A percentile compares a stretch with the other conserved stretches of the same genome.
These are phyloP conservation scores for Agrilus biguttatus DNA, from an alignment of 2,888 invertebrate genomes.

Conservation along the genomic window DNA sequence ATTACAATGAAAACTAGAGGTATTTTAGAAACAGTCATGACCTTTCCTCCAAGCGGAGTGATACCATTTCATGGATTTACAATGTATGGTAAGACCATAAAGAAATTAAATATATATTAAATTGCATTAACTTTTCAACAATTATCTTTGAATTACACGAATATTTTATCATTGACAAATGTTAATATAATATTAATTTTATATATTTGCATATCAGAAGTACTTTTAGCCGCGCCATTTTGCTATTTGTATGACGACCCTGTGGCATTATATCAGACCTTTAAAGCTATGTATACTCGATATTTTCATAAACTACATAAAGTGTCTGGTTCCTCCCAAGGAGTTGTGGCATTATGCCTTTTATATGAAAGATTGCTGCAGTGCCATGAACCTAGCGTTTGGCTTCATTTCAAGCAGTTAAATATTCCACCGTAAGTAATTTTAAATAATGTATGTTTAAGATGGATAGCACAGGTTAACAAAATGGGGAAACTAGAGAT, in stretches of 20 bases:
- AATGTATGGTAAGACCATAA: slow-evolving; percentile 69
- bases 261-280: slow-evolving; percentile 73
- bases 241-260: slow-evolving; percentile 88
- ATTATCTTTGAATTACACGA: too few relatives aligned
- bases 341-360: slow-evolving; percentile 78
- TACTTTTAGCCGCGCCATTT: slow-evolving; percentile 71
- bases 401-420: slow-evolving; percentile 80
- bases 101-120: too few relatives aligned
- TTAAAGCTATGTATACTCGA: slow-evolving; percentile 78
- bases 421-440: slow-evolving; percentile 80
- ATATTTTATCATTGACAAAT: too few relatives aligned
- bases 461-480: too few relatives aligned
- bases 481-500: too few relatives aligned
- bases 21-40: slow-evolving; percentile 51
- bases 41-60: slow-evolving; percentile 86
- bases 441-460: too few relatives aligned
- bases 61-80: slow-evolving; percentile 96
- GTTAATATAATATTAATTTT: too few relatives aligned
- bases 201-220: too few relatives aligned
- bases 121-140: too few relatives aligned
- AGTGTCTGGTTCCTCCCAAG: slow-evolving; percentile 86
- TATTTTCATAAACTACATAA: slow-evolving; percentile 88
- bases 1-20: slow-evolving; percentile 62
- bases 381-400: slow-evolving; percentile 77
- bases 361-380: slow-evolving; percentile 81